Evolutionary conservation across 2,113 vertebrate genomes (phyloP), one percentile per base, ranked within the genome.

Genomic region (Sapajus apella): DNA sequence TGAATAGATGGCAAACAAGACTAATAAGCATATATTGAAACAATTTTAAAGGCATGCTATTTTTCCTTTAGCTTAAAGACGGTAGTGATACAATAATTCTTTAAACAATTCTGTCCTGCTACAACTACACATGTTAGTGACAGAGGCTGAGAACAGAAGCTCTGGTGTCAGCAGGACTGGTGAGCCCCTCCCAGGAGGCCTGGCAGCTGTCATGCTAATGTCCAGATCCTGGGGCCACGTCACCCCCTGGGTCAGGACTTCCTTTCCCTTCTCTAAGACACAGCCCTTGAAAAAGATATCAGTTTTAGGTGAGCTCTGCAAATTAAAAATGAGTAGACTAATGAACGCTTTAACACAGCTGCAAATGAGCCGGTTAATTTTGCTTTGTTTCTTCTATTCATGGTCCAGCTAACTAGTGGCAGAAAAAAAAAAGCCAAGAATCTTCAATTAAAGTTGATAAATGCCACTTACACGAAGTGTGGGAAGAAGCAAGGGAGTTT

Each of bases 311-410:
- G 86, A 97, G 93, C 32, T 94, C 6, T 25, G 56, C 47, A 98
- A 98, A 96, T 56, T 84, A 66, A 82, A 96, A 97, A 73, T 35
- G 73, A 98, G 94, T 73, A 95, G 50, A 45, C 66, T 16, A 45
- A 82, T 79, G 76, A 45, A 72, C 73, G 88, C 72, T 96, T 98
- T 97, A 95, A 96, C 58, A 12, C 18, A 91, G 43, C 5, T 55
- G n/a, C 35, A 66, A 97, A 91, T 55, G n/a, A 85, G 77, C 43
- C 30, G 76, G 30, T 68, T 92, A 73, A 64, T 73, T 96, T 87
- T 76, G 23, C 68, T 96, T 68, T 90, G 73, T 70, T 95, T 96
- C 37, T 96, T 96, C 87, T 90, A 56, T 5, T 86, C 58, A 23
- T 7, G 32, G 52, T 61, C 8, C 35, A 73, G 0, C 0, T 84